Evolutionary conservation across 1,140 invertebrate genomes (phyloP).

Genomic region (Drosophila bipectinata): DNA sequence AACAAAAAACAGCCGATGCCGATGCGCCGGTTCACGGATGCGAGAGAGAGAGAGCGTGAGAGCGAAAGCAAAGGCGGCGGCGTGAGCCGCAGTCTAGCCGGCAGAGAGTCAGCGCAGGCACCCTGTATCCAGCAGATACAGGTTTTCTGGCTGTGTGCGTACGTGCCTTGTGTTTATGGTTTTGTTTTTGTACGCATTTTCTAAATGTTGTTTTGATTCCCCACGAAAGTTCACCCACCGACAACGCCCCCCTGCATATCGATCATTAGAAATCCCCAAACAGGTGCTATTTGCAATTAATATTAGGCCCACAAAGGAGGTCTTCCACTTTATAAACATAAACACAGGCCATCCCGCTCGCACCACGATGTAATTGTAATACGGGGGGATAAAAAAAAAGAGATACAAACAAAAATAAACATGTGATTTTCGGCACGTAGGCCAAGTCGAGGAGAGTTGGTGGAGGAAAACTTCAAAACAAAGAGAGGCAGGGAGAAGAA

Average conservation of each 20-base stretch:
- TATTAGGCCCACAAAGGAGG: background rate
- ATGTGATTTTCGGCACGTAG: conserved; percentile 81
- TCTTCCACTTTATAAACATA: conserved; percentile 8
- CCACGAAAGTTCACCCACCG: conserved; percentile 29
- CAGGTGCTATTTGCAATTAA: conserved; percentile 17
- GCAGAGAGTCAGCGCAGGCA: conserved; percentile 52
- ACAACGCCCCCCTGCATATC: background rate
- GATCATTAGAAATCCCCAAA: background rate
- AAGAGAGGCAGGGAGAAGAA: conserved; percentile 13
- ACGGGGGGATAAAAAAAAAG: conserved; percentile 30
- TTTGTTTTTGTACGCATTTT: conserved; percentile 60
- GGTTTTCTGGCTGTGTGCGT: conserved; percentile 50
- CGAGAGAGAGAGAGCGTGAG: conserved; percentile 29
- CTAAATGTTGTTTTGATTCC: conserved; percentile 37
- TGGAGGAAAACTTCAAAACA: conserved; percentile 39
- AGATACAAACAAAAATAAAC: conserved; percentile 57
- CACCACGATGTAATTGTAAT: conserved; percentile 49
- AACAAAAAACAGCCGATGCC: conserved; percentile 71
- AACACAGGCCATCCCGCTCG: conserved; percentile 34
- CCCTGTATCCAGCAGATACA: conserved; percentile 62
- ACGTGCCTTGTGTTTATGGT: conserved; percentile 38
- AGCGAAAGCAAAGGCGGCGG: conserved; percentile 6
- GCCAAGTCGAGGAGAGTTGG: conserved; percentile 43
- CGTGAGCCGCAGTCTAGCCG: conserved; percentile 17
- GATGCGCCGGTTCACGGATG: conserved; percentile 67